A percentile compares a stretch with the other conserved stretches of the same genome.
phyloP scores from a whole-genome alignment of 2,113 vertebrate species.

The Pelodiscus sinensis region DNA sequence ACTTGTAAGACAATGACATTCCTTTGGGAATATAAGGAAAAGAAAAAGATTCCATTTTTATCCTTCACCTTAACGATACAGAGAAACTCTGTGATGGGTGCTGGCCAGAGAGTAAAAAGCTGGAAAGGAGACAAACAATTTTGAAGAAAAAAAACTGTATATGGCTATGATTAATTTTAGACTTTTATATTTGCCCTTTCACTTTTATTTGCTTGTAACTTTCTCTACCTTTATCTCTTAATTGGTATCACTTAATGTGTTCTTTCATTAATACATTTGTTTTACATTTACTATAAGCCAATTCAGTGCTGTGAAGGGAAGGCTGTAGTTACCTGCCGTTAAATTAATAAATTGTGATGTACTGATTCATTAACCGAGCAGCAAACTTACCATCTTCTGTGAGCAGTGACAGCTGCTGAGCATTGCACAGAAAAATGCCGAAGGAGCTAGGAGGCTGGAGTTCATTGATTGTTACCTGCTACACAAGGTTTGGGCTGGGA shows the following conservation, averaged over 20 bases:
- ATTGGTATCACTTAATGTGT: background rate
- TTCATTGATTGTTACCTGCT: background rate
- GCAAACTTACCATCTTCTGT: background rate
- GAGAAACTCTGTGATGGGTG: background rate
- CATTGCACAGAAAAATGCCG: background rate
- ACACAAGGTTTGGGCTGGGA: background rate
- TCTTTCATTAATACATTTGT: background rate
- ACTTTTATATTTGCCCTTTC: background rate
- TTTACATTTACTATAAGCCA: background rate
- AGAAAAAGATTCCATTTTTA: background rate
- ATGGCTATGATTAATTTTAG: background rate
- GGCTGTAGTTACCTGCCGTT: background rate
- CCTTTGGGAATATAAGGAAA: background rate
- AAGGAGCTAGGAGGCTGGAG: background rate
- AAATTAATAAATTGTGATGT: background rate
- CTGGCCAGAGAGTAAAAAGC: background rate
- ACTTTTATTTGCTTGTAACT: background rate
- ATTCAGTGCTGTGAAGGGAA: background rate
- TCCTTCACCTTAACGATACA: background rate
- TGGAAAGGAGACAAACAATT: background rate
- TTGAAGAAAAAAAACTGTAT: background rate
- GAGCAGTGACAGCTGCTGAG: background rate
- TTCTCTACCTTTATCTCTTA: background rate
- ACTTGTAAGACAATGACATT: background rate
- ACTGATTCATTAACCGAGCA: background rate